Conservation (phyloP, 92 coral and sea anemone genomes). For the Heteractis magnifica region DNA sequence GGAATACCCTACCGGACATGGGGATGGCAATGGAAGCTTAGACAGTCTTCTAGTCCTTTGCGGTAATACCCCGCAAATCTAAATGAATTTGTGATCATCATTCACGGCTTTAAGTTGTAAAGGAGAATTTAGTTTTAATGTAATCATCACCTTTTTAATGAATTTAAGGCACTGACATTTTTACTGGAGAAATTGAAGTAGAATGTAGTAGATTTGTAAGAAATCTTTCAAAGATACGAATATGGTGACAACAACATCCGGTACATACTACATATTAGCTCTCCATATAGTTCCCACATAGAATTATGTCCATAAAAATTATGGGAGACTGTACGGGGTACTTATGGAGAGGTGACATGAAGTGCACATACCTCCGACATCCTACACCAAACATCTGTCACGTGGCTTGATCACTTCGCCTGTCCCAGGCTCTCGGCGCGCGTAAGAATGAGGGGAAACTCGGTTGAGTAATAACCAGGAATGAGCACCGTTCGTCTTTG, state of each 20-base stretch:
- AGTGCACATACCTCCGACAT: background rate
- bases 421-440: conserved; percentile 16
- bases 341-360: too few relatives aligned
- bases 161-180: conserved; percentile 25
- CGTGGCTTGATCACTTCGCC: conserved; percentile 10
- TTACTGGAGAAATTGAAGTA: conserved; percentile 11
- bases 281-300: too few relatives aligned
- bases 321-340: too few relatives aligned
- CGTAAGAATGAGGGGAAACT: background rate
- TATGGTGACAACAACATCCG: background rate
- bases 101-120: conserved; percentile 26
- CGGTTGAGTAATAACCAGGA: background rate
- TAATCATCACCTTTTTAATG: conserved; percentile 33
- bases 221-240: conserved; percentile 8
- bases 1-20: background rate
- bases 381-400: conserved; percentile 10
- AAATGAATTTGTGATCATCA: background rate
- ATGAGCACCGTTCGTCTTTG: background rate
- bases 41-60: conserved; percentile 6
- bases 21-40: background rate
- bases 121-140: conserved; percentile 32
- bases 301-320: too few relatives aligned
- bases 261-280: too few relatives aligned
- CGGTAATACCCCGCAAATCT: background rate
- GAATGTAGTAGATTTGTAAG: conserved; percentile 19